Percentiles rank a stretch among this genome's conserved stretches.
These are phyloP conservation scores for Ptilonorhynchus violaceus DNA, from an alignment of 2,113 vertebrate species.

Conservation along the genomic window DNA sequence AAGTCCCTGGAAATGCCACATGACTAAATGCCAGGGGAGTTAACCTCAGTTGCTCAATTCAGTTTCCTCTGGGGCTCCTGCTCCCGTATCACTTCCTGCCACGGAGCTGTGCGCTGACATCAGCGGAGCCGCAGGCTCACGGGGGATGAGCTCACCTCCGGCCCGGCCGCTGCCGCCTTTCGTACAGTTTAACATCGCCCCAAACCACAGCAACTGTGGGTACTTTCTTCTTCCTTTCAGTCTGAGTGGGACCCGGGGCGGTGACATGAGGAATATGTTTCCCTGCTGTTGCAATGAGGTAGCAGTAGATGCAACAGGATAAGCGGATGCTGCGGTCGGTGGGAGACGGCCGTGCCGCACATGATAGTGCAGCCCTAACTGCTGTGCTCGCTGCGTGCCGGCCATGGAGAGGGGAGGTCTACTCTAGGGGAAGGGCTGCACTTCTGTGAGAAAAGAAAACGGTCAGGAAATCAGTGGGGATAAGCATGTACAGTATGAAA, in stretches of 20 bases:
- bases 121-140: conserved; percentile 13
- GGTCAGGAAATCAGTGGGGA: background rate
- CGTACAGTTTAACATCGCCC: background rate
- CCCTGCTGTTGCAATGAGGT: background rate
- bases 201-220: background rate
- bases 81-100: conserved; percentile 47
- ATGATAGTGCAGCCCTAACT: rapidly evolving
- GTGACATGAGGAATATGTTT: background rate
- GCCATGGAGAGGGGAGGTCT: no score
- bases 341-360: background rate
- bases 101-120: background rate
- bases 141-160: conserved; percentile 11
- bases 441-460: background rate
- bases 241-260: background rate
- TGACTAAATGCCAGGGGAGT: background rate
- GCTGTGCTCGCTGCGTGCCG: background rate
- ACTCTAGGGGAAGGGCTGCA: background rate
- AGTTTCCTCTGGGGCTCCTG: conserved; percentile 21
- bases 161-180: background rate
- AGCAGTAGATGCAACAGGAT: background rate
- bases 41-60: conserved; percentile 24
- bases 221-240: background rate
- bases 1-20: conserved; percentile 28
- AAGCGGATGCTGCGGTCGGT: background rate
- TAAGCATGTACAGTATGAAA: background rate